phyloP scores from a whole-genome alignment of 2,888 invertebrate genomes.

The Iselma pallidipennis region DNA sequence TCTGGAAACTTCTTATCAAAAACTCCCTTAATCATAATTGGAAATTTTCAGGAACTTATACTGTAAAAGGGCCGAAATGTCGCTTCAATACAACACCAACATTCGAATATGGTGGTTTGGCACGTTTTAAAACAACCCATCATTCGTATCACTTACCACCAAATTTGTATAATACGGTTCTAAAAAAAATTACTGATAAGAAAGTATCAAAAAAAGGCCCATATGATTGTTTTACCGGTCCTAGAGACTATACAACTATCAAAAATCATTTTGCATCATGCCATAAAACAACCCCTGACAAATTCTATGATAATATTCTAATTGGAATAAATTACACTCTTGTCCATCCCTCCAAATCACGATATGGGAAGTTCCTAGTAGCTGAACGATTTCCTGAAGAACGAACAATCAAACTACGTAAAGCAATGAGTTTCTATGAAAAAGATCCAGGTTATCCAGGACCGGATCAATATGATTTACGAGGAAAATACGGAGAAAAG shows the following conservation, averaged over 20 bases:
- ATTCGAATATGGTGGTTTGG: constrained; percentile 49
- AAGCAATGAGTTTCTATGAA: constrained; percentile 59
- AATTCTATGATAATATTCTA: constrained; percentile 43
- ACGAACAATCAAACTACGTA: constrained; percentile 57
- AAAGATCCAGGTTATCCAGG: constrained; percentile 60
- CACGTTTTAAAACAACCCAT: constrained; percentile 40
- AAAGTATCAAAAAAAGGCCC: constrained; percentile 49
- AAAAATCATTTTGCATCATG: constrained; percentile 59
- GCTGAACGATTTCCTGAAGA: constrained; percentile 47
- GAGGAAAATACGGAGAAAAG: not conserved
- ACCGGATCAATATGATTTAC: constrained; percentile 55
- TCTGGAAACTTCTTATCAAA: not conserved
- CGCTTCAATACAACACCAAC: constrained; percentile 38
- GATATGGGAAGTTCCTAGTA: constrained; percentile 46
- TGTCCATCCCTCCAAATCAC: constrained; percentile 38
- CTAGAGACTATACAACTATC: constrained; percentile 58
- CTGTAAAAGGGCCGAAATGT: constrained; percentile 9
- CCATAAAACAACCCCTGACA: constrained; percentile 38
- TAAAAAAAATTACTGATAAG: constrained; percentile 32
- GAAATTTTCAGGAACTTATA: constrained; percentile 11
- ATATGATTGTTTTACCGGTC: constrained; percentile 57
- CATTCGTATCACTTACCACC: constrained; percentile 41
- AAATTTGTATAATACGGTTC: constrained; percentile 42
- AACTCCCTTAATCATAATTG: not conserved
- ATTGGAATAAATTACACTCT: constrained; percentile 43